Base-by-base conservation (phyloP, 1,140 invertebrate species). In the Drosophila rufa region DNA sequence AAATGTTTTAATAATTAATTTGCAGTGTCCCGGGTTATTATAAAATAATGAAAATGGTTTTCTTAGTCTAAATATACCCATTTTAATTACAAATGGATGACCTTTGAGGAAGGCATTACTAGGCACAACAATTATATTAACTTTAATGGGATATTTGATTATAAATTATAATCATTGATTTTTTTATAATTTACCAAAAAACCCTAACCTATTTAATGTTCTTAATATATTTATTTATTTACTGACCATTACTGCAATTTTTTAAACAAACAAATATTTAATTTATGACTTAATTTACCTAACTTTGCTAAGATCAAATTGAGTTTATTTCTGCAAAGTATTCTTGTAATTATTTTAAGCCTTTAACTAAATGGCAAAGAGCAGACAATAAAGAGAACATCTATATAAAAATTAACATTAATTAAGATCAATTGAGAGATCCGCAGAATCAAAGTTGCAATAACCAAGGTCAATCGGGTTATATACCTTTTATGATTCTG, bases 401-500 rank as follows among this genome's bases (percentile, higher is more conserved):
- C 55, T 42, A 42, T 36, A 47, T 27, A 17, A 46, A 84, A 80
- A 83, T 77, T 60, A 77, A 51, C 59, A 77, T 84, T 84, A 84
- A 84, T 84, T 84, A 84, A 84, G 61, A 57, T 77, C 81, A 84
- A 84, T 84, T 84, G 46, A 73, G 17, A 33, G 51, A 75, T 76
- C 33, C 62, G 42, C 47, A 46, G 70, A 80, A 67, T 83, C 53
- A 69, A 70, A 80, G 67, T 76, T 76, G 62, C 38, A 66, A 70
- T 66, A 50, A 69, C 8, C 46, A 64, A 59, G 42, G 55, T 5
- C 60, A 75, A 33, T 11, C 15, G 50, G 46, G 51, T 48, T 71
- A 51, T 27, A 19, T 14, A 3, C 40, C 22, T 40, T 43, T 53
- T 53, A 45, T 56, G 61, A 19, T n/a, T 12, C 22, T 45, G 30